These are phyloP conservation scores for Camponotus pennsylvanicus DNA, from an alignment of 1,140 invertebrate genomes.

Conservation along the genomic window DNA sequence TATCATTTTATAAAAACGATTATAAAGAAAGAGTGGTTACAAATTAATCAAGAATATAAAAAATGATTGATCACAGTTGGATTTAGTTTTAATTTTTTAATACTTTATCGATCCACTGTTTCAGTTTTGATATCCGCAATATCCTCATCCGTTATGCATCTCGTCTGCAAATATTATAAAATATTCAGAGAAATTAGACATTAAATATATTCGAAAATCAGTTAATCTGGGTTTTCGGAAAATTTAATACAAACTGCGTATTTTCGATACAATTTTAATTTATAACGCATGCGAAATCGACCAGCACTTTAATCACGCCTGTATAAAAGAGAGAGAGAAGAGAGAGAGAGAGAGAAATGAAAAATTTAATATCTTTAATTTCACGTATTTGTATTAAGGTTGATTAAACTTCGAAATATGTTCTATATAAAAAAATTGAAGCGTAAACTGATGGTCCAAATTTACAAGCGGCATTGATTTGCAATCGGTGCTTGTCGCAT, in stretches of 20 bases:
- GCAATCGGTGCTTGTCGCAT: conserved; percentile 17
- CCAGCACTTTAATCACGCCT: neutral
- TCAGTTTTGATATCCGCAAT: conserved; percentile 19
- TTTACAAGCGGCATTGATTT: conserved; percentile 35
- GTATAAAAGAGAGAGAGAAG: neutral
- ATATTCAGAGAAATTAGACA: neutral
- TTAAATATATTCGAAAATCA: neutral
- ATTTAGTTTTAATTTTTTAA: conserved; percentile 40
- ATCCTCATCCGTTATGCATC: neutral
- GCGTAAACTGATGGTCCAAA: neutral
- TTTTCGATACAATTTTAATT: neutral
- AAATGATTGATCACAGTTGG: neutral
- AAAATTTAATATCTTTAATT: conserved; percentile 11
- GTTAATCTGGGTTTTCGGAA: neutral
- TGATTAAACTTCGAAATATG: too few relatives aligned
- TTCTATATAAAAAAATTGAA: neutral
- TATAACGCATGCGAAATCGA: neutral
- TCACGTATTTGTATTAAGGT: neutral
- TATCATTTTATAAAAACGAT: neutral
- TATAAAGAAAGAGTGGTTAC: neutral
- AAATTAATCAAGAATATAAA: conserved; percentile 1
- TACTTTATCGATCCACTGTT: conserved; percentile 8
- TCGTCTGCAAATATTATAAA: neutral
- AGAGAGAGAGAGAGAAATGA: neutral
- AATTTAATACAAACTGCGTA: conserved; percentile 10